phyloP scores from a whole-genome alignment of 2,797 vertebrate species.

The Gastrophryne carolinensis region DNA sequence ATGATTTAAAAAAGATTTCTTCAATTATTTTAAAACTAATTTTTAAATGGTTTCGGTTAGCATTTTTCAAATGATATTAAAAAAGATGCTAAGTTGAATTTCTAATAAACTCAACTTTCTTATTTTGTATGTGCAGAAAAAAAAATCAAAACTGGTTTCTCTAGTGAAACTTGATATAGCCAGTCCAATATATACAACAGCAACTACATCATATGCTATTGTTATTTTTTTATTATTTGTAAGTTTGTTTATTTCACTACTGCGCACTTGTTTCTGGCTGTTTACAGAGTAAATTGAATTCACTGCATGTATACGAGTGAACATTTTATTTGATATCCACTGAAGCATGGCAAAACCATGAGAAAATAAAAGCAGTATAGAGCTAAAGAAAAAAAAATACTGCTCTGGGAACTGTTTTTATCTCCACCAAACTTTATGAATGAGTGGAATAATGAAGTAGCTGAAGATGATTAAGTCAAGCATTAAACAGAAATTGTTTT shows the following conservation, averaged over 20 bases:
- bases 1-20: too few relatives aligned
- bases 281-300: not conserved
- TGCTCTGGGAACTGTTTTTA: not conserved
- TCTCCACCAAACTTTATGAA: constrained; percentile 6
- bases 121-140: too few relatives aligned
- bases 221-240: too few relatives aligned
- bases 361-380: not conserved
- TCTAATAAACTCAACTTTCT: too few relatives aligned
- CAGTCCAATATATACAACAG: too few relatives aligned
- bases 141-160: too few relatives aligned
- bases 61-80: too few relatives aligned
- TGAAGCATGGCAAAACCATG: not conserved
- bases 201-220: too few relatives aligned
- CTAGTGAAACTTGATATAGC: too few relatives aligned
- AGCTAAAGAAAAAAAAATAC: not conserved
- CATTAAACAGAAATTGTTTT: constrained; percentile 33
- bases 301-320: not conserved
- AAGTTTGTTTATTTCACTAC: not conserved
- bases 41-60: too few relatives aligned
- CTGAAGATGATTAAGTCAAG: constrained; percentile 30
- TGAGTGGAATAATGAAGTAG: constrained; percentile 16
- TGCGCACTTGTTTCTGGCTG: not conserved
- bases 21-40: too few relatives aligned
- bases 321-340: not conserved
- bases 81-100: too few relatives aligned